phyloP scores from a whole-genome alignment of 1,140 invertebrate genomes.

The Polypedilum pembai region DNA sequence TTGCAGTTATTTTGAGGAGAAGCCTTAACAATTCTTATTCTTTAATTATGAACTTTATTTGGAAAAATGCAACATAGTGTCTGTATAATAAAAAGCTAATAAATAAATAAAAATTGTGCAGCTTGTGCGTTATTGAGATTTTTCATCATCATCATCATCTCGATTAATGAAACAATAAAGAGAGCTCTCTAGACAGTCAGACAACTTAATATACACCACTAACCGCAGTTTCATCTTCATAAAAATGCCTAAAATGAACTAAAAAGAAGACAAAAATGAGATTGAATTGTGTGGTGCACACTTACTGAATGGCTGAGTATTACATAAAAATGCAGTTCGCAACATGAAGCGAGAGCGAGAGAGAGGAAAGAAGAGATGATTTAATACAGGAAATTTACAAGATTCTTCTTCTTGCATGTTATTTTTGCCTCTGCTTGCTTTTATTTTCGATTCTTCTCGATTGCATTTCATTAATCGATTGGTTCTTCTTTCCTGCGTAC shows the following conservation, averaged over 20 bases:
- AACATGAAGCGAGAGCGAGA: background rate
- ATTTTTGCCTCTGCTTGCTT: background rate
- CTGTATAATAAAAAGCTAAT: no score
- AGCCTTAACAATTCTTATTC: no score
- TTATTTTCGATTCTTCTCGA: background rate
- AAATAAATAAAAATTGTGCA: no score
- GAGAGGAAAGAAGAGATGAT: background rate
- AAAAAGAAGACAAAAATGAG: constrained; percentile 14
- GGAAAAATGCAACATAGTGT: no score
- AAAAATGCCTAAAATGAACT: background rate
- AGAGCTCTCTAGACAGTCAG: background rate
- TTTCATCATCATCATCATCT: no score
- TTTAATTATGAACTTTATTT: no score
- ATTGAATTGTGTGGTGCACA: constrained; percentile 10
- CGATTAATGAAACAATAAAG: no score
- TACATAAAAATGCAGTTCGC: constrained; percentile 9
- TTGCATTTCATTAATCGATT: background rate
- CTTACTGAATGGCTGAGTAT: constrained; percentile 11
- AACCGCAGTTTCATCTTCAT: background rate
- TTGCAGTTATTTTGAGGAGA: no score
- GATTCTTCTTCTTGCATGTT: background rate
- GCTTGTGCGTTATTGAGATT: no score
- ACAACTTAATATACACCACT: background rate
- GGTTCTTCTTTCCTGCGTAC: background rate
- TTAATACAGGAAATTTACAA: constrained; percentile 14